phyloP scores from a whole-genome alignment of 1,140 invertebrate genomes.

The Frieseomelitta varia region DNA sequence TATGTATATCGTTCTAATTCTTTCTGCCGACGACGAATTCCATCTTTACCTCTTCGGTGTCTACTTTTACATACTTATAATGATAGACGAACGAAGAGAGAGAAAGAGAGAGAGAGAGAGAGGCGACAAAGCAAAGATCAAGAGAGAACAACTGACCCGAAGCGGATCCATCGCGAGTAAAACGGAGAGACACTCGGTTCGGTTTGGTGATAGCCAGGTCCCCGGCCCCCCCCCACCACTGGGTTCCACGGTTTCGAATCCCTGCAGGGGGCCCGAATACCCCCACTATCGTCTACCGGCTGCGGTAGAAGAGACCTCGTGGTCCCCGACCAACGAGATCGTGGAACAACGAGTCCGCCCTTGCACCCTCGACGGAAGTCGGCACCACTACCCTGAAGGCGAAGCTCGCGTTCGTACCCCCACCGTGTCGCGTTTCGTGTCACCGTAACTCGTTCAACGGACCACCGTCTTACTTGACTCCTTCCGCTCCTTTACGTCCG shows the following conservation, averaged over 20 bases:
- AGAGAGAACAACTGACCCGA: constrained; percentile 5
- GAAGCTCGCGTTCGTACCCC: constrained; percentile 51
- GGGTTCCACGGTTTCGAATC: constrained; percentile 28
- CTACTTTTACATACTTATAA: no score
- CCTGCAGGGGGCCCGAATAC: constrained; percentile 50
- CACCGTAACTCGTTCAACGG: constrained; percentile 34
- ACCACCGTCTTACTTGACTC: constrained; percentile 47
- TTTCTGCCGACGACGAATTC: no score
- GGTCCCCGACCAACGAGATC: constrained; percentile 58
- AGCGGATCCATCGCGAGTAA: constrained; percentile 42
- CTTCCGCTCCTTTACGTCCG: constrained; percentile 41
- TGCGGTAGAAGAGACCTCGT: constrained; percentile 47
- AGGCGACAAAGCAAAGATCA: neutral
- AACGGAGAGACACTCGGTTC: constrained; percentile 15
- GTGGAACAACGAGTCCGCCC: constrained; percentile 59
- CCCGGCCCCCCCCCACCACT: constrained; percentile 19
- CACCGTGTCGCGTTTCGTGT: constrained; percentile 55
- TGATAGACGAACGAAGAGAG: neutral
- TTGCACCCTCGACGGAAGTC: constrained; percentile 58
- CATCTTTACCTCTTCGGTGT: no score
- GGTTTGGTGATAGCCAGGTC: constrained; percentile 14
- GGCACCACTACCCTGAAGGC: constrained; percentile 29
- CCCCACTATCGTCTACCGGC: constrained; percentile 31
- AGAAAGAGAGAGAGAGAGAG: neutral
- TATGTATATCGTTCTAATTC: no score